Percentiles rank a stretch among this genome's conserved stretches.
Evolutionary conservation across 2,113 vertebrate genomes (phyloP).

Genomic region (Bubalus kerabau): DNA sequence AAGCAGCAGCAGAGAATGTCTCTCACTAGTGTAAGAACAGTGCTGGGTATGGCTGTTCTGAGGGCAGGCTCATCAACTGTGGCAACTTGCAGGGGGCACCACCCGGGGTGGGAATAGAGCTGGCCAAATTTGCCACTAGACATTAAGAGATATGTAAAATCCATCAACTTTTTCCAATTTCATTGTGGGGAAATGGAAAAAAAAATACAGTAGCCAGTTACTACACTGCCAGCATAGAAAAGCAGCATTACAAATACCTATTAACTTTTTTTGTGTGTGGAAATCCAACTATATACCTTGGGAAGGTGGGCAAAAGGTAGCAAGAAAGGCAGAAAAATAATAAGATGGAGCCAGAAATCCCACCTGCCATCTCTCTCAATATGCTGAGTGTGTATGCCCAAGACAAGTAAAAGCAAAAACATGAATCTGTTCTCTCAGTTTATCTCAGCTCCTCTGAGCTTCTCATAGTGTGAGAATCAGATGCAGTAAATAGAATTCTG

Average conservation of each 20-base stretch:
- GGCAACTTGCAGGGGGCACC: not conserved
- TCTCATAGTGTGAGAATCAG: not conserved
- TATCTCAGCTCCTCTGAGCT: not conserved
- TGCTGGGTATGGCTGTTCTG: not conserved
- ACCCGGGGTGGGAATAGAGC: not conserved
- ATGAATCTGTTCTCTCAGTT: not conserved
- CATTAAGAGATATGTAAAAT: conserved; percentile 2
- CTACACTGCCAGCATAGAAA: not conserved
- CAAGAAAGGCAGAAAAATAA: not conserved
- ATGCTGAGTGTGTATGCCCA: not conserved
- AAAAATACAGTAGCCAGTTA: not conserved
- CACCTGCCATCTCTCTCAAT: not conserved
- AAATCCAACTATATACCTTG: not conserved
- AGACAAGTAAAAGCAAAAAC: not conserved
- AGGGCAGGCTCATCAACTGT: not conserved
- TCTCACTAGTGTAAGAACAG: not conserved
- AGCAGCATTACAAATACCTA: not conserved
- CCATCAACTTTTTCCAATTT: not conserved
- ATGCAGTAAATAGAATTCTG: not conserved
- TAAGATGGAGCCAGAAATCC: not conserved
- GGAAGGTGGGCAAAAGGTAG: not conserved
- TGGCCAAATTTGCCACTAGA: not conserved
- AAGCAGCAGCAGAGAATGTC: not conserved
- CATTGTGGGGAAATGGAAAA: not conserved
- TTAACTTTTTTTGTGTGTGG: not conserved